Percentiles rank a stretch among this genome's conserved stretches.
Evolutionary conservation across 2,113 vertebrate species (phyloP).

Genomic region (Ranitomeya imitator): DNA sequence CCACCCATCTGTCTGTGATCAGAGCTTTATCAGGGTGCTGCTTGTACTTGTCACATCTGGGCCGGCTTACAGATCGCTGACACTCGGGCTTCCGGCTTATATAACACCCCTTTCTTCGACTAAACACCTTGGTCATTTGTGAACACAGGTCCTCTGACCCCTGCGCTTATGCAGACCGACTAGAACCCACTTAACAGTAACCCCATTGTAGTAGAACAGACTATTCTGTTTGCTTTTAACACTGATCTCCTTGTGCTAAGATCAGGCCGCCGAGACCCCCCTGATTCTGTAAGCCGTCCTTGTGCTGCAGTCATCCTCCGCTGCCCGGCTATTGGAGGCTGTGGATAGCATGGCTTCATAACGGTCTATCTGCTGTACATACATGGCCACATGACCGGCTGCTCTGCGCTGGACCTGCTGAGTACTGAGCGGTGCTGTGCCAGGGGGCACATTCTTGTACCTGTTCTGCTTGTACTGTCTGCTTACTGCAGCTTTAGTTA

Average conservation of each 20-base stretch:
- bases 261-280: conserved; percentile 27
- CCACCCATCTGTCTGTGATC: too few species aligned
- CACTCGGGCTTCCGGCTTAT: not conserved
- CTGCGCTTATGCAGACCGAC: not conserved
- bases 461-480: too few species aligned
- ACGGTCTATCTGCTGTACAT: not conserved
- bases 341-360: not conserved
- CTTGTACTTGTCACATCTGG: not conserved
- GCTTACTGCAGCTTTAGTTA: too few species aligned
- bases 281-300: conserved; percentile 24
- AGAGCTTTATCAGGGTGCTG: too few species aligned
- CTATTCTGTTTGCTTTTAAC: conserved; percentile 45
- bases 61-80: not conserved
- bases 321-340: not conserved
- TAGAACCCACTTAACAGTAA: conserved; percentile 40
- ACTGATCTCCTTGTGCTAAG: conserved; percentile 53
- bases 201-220: conserved; percentile 45
- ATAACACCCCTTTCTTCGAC: conserved; percentile 25
- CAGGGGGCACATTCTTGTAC: too few species aligned
- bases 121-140: conserved; percentile 43
- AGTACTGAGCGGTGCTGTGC: too few species aligned
- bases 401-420: not conserved
- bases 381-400: not conserved
- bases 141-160: conserved; percentile 41
- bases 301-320: conserved; percentile 14